Evolutionary conservation across 2,888 invertebrate genomes (phyloP).

Genomic region (Eilema sororculum): DNA sequence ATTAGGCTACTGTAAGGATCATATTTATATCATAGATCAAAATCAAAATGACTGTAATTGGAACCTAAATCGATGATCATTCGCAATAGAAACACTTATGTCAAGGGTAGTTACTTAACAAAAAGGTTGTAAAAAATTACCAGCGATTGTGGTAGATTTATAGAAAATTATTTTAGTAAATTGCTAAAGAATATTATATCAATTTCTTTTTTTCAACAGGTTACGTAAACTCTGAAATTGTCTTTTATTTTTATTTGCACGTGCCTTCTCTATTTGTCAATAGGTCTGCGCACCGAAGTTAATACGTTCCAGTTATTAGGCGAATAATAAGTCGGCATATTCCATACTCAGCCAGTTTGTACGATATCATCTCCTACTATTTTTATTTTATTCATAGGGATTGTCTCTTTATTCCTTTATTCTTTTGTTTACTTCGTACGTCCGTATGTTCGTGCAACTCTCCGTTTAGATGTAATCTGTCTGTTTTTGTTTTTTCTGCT

Average conservation of each 20-base stretch:
- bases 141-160: no score
- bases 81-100: neutral
- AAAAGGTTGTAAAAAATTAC: no score
- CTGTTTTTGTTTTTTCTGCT: slow-evolving; percentile 50
- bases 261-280: slow-evolving; percentile 55
- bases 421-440: slow-evolving; percentile 79
- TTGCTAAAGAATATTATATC: neutral
- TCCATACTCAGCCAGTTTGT: slow-evolving; percentile 78
- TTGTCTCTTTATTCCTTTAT: slow-evolving; percentile 83
- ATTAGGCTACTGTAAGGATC: neutral
- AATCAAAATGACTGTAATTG: neutral
- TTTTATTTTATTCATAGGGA: slow-evolving; percentile 87
- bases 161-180: no score
- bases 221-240: neutral
- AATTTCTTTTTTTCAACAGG: neutral
- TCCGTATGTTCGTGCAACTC: slow-evolving; percentile 24
- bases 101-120: neutral
- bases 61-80: neutral
- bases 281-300: slow-evolving; percentile 64
- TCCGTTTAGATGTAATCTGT: slow-evolving; percentile 43
- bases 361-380: slow-evolving; percentile 82
- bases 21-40: neutral
- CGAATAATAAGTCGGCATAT: slow-evolving; percentile 83
- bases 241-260: neutral
- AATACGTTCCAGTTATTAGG: slow-evolving; percentile 84